Base-by-base conservation (phyloP, 1,140 invertebrate genomes). In the Caenorhabditis briggsae region DNA sequence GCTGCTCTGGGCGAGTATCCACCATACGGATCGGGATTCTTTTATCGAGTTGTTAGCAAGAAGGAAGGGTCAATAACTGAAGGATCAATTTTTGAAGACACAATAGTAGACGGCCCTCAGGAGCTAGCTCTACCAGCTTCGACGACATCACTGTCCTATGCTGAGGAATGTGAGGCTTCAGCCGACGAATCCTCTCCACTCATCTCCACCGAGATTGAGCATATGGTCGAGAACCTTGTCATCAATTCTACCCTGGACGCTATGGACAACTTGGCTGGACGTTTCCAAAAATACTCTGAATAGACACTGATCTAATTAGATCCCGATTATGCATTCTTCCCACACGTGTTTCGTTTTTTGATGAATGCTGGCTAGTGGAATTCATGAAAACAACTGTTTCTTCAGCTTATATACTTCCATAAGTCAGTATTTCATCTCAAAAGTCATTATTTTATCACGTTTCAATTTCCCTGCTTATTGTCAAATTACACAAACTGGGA, bases 1-100 rank as follows among this genome's bases (percentile, higher is more conserved):
- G 70, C 70, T 9, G 70, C 70, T 78, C 70, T 78, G 23, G 70
- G 70, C 1, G 70, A 78, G 18, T 78, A 78, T 23, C 43, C n/a
- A 12, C 46, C 18, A 18, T 78, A 78, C 23, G 46, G 70, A 48
- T 78, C 70, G 6, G n/a, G 18, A 11, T 18, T 46, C 23, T 78
- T 46, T 0, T 33, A 48, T 9, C 53, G 70, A 78, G 3, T 3
- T 23, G 7, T 8, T 9, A 25, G 46, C 12, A 48, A 14, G 23
- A 70, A 25, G 23, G 12, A 46, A 11, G 9, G 16, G 2, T 70
- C 64, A 9, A 2, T 16, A 43, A 48, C 18, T 20, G 46, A 25
- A 12, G 9, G n/a, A 78, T 25, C 46, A 78, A n/a, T 33, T 33
- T 0, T 18, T 12, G 46, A 78, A 78, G 70, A 78, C n/a, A 33